Evolutionary conservation across 2,888 invertebrate genomes (phyloP).

Genomic region (Deilephila porcellus): DNA sequence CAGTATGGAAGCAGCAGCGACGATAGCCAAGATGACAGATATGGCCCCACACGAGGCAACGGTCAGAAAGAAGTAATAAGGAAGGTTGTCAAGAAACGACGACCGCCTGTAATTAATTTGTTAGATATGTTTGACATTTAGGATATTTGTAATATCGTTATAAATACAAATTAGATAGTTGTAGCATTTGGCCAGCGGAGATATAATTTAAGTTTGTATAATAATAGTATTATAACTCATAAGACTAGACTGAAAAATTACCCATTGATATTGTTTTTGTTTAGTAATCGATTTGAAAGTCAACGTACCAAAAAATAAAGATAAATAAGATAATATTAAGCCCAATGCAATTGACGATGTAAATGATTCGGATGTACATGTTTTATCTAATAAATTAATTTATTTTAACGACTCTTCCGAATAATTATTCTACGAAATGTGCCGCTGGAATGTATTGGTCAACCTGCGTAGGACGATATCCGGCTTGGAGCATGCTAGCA

Average conservation of each 20-base stretch:
- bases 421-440: neutral
- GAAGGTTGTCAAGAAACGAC: constrained; percentile 74
- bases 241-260: constrained; percentile 28
- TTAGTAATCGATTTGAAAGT: constrained; percentile 33
- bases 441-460: no score
- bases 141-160: constrained; percentile 43
- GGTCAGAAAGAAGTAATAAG: constrained; percentile 66
- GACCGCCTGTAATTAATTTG: constrained; percentile 70
- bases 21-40: constrained; percentile 61
- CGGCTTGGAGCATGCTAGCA: no score
- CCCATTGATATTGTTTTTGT: constrained; percentile 32
- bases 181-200: constrained; percentile 33
- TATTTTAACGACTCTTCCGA: neutral
- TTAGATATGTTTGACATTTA: constrained; percentile 80
- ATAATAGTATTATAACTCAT: constrained; percentile 25
- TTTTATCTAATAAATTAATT: constrained; percentile 25
- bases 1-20: constrained; percentile 57
- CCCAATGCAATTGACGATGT: neutral
- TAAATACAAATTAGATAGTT: constrained; percentile 65
- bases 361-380: neutral
- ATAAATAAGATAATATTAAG: neutral
- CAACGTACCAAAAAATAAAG: constrained; percentile 3
- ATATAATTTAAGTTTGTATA: constrained; percentile 33
- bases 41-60: constrained; percentile 56
- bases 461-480: no score